Base-by-base conservation (phyloP, 2,888 invertebrate genomes). In the Trachelus tabidus region DNA sequence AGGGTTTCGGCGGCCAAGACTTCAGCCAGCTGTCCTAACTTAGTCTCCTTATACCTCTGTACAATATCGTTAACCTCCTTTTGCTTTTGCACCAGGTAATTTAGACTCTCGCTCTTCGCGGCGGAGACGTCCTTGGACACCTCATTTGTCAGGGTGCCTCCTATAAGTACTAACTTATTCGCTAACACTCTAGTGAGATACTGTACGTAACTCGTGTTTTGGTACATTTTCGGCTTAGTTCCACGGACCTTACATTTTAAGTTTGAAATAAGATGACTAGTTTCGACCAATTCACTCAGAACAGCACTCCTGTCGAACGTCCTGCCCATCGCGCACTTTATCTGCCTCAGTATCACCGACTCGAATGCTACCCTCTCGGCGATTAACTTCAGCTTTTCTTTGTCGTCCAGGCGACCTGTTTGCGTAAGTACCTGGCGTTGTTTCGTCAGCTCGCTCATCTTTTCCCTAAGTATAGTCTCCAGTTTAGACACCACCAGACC, bases 301-400 rank as follows among this genome's bases (percentile, higher is more conserved):
- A 89, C 87, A 79, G 84, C 82, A 77, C 85, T 88, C 76, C 84
- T 86, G 75, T 89, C 89, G 77, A 85, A 82, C 23, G 86, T 84
- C 31, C 85, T 85, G 73, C 85, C 85, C 79, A 89, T 81, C 73
- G 88, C 87, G 75, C 84, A 84, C 78, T 88, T 90, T 23, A 90
- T 84, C 80, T 89, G 89, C 30, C 94, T 93, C 79, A 96, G 94
- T 79, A 96, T 93, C 34, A 96, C 94, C 79, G 96, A 95, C 92
- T 97, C 96, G 89, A 95, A 96, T 0, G 97, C 96, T 33, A 97
- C 93, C 87, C 96, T 95, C 90, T 97, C 96, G 1, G 96, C 96
- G 77, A 96, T 92, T 77, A 96, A 93, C 87, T 95, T 95, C 82
- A 96, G 92, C 87, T 94, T 95, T 82, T 94, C 94, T 74, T 94